phyloP scores from a whole-genome alignment of 1,140 invertebrate genomes.

The Paracyclopina nana region DNA sequence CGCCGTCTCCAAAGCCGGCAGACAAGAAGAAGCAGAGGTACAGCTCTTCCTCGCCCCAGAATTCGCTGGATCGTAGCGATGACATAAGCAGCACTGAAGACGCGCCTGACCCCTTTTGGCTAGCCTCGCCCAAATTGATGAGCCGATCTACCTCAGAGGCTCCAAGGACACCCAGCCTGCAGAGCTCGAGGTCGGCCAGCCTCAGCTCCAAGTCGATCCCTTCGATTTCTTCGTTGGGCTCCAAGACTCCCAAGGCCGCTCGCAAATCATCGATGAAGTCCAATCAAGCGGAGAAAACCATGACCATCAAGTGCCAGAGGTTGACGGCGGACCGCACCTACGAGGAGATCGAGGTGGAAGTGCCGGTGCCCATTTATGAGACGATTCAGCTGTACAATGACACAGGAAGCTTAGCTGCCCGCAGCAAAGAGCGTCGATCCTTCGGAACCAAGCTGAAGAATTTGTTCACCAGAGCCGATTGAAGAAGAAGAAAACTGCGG shows the following conservation, averaged over 20 bases:
- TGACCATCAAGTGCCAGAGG: constrained; percentile 13
- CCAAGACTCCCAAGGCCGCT: neutral
- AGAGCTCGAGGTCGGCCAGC: constrained; percentile 1
- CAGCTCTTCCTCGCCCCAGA: neutral
- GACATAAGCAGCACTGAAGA: neutral
- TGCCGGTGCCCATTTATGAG: constrained; percentile 16
- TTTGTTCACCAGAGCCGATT: neutral
- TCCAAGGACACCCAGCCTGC: neutral
- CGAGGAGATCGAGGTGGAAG: constrained; percentile 16
- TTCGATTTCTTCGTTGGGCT: neutral
- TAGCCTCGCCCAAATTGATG: constrained; percentile 1
- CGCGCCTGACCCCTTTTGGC: neutral
- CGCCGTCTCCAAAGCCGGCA: neutral
- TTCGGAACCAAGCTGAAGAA: neutral
- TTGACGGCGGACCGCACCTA: constrained; percentile 14
- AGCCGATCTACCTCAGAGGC: neutral
- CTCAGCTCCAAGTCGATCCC: constrained; percentile 3
- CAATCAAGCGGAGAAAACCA: neutral
- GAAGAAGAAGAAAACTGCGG: too few relatives aligned
- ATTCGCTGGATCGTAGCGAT: neutral
- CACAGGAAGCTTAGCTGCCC: constrained; percentile 3
- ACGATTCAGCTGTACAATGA: constrained; percentile 16
- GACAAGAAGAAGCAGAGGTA: neutral
- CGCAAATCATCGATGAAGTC: neutral
- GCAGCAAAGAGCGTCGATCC: neutral